Percentiles rank a stretch among this genome's conserved stretches.
Conservation (phyloP, 2,797 vertebrate species). For the Triplophysa yarkandensis region DNA sequence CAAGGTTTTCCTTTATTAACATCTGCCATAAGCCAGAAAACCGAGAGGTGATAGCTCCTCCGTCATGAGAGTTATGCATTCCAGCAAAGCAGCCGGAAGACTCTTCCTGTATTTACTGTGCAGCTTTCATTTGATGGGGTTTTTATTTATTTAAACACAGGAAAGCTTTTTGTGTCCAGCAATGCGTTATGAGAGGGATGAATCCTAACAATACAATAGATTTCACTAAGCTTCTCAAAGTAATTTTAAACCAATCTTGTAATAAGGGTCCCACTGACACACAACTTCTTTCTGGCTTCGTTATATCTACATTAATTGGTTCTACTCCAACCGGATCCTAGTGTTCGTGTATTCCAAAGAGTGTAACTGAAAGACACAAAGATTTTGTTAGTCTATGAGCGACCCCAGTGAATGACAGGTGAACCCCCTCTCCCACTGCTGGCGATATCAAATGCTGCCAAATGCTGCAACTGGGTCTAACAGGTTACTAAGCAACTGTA, state of each 20-base stretch:
- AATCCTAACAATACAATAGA: constrained; percentile 1
- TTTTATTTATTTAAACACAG: constrained; percentile 51
- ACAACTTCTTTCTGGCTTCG: background rate
- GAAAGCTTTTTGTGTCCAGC: constrained; percentile 53
- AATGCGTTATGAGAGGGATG: constrained; percentile 31
- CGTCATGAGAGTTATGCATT: constrained; percentile 10
- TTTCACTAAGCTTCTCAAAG: background rate
- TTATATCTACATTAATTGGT: background rate
- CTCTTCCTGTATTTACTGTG: constrained; percentile 56
- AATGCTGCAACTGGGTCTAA: constrained; percentile 54
- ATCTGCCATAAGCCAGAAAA: background rate
- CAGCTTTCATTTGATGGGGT: constrained; percentile 46
- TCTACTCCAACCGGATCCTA: background rate
- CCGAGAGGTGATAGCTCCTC: background rate
- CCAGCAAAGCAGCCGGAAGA: constrained; percentile 19
- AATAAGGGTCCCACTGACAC: background rate
- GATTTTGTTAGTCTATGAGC: background rate
- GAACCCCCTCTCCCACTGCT: constrained; percentile 43
- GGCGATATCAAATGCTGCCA: constrained; percentile 55
- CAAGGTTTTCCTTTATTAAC: background rate
- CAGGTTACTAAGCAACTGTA: constrained; percentile 69
- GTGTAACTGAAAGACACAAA: background rate
- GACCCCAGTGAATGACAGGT: constrained; percentile 37
- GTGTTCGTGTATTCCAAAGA: background rate
- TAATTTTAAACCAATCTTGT: background rate